Evolutionary conservation across 2,797 vertebrate species (phyloP).

Genomic region (Pempheris klunzingeri): DNA sequence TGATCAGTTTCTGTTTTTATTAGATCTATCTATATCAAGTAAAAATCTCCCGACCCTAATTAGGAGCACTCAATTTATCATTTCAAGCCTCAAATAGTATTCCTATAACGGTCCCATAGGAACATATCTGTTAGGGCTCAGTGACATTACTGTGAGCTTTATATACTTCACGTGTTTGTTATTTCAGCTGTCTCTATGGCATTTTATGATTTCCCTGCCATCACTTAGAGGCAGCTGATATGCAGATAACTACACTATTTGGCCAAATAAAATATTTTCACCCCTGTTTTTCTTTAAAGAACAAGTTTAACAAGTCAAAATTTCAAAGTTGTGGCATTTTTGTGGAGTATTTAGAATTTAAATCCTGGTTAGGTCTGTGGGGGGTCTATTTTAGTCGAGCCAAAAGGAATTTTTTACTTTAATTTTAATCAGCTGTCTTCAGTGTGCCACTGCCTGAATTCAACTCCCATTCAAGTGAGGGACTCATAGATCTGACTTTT

Average conservation of each 20-base stretch:
- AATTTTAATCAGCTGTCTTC: constrained; percentile 50
- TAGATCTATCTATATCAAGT: too few species aligned
- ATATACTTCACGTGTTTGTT: background rate
- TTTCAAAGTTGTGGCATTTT: constrained; percentile 9
- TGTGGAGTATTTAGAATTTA: constrained; percentile 1
- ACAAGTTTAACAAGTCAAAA: background rate
- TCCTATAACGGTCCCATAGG: background rate
- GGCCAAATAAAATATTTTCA: background rate
- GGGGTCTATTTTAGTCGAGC: constrained; percentile 30
- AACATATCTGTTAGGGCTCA: background rate
- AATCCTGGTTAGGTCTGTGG: constrained; percentile 12
- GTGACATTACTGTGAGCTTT: background rate
- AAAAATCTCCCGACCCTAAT: too few species aligned
- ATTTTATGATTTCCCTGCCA: background rate
- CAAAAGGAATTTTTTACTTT: constrained; percentile 36
- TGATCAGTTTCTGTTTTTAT: too few species aligned
- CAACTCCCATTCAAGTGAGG: constrained; percentile 48
- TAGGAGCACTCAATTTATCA: constrained; percentile 23
- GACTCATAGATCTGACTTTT: constrained; percentile 51
- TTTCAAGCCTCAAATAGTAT: background rate
- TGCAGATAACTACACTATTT: constrained; percentile 1
- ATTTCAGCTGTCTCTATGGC: background rate
- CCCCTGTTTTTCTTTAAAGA: background rate
- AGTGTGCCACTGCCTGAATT: constrained; percentile 52
- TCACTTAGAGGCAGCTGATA: background rate